A percentile compares a stretch with the other conserved stretches of the same genome.
Conservation (phyloP, 2,888 invertebrate genomes). For the Melitaea athalia region DNA sequence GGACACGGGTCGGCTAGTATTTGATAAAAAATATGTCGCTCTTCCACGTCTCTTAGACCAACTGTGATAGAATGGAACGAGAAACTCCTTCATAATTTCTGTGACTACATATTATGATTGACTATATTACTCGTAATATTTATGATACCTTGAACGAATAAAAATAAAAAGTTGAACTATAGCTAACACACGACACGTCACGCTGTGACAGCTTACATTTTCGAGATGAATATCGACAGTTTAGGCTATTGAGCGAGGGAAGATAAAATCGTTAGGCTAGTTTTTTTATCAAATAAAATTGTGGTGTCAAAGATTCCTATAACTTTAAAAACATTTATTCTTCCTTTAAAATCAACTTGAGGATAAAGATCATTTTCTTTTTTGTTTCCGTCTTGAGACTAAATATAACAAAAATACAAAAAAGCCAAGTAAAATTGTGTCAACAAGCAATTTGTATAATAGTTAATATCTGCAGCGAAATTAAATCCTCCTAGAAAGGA, state of each 20-base stretch:
- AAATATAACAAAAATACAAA: constrained; percentile 5
- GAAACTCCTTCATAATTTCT: too few relatives aligned
- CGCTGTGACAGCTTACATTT: neutral
- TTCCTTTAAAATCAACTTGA: neutral
- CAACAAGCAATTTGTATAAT: constrained; percentile 31
- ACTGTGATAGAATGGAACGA: too few relatives aligned
- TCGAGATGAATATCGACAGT: neutral
- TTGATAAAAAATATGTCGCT: too few relatives aligned
- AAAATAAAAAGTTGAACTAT: neutral
- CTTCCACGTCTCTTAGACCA: too few relatives aligned
- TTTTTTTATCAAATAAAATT: too few relatives aligned
- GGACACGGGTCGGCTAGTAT: too few relatives aligned
- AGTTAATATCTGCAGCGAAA: constrained; percentile 15
- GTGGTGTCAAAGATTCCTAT: too few relatives aligned
- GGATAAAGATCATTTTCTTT: neutral
- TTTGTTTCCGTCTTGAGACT: neutral
- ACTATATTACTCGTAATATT: too few relatives aligned
- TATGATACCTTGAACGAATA: neutral
- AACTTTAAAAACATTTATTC: neutral
- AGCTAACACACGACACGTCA: too few relatives aligned
- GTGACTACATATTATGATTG: too few relatives aligned
- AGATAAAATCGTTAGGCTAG: too few relatives aligned
- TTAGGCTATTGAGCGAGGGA: too few relatives aligned
- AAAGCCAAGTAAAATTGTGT: constrained; percentile 10
- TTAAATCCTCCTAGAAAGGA: constrained; percentile 29